A percentile compares a stretch with the other conserved stretches of the same genome.
Evolutionary conservation across 2,888 invertebrate species (phyloP).

Genomic region (Byasa hedistus): DNA sequence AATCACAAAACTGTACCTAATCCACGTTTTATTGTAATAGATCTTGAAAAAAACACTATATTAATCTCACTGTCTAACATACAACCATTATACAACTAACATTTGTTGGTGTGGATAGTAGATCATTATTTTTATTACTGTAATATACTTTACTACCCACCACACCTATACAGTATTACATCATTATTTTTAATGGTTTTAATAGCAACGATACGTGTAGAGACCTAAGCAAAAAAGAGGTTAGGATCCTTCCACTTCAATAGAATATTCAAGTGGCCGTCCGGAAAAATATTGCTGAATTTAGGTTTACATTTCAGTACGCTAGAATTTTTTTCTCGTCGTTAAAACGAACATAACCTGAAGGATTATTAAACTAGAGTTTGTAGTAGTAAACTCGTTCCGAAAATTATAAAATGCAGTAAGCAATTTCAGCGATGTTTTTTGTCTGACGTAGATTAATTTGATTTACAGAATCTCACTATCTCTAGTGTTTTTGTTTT

Average conservation of each 20-base stretch:
- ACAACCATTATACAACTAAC: too few relatives aligned
- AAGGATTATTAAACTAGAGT: constrained; percentile 19
- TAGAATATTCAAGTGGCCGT: constrained; percentile 21
- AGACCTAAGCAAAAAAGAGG: background rate
- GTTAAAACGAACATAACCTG: constrained; percentile 14
- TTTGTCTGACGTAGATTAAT: background rate
- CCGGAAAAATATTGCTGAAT: constrained; percentile 18
- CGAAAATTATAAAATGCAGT: constrained; percentile 5
- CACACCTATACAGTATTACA: background rate
- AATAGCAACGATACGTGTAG: background rate
- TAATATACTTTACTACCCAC: background rate
- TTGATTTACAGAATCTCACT: too few relatives aligned
- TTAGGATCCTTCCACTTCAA: constrained; percentile 1
- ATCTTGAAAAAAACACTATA: too few relatives aligned
- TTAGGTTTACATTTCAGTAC: constrained; percentile 17
- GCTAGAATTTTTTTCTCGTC: constrained; percentile 6
- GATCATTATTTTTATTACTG: background rate
- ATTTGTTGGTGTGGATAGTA: background rate
- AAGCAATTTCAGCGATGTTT: background rate
- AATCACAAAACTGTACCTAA: too few relatives aligned
- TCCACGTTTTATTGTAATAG: too few relatives aligned
- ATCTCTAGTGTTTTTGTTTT: too few relatives aligned
- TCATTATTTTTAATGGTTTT: background rate
- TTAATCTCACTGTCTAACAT: too few relatives aligned
- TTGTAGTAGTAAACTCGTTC: constrained; percentile 8